phyloP scores from a whole-genome alignment of 2,888 invertebrate species.

The Drosophila anomalipes region DNA sequence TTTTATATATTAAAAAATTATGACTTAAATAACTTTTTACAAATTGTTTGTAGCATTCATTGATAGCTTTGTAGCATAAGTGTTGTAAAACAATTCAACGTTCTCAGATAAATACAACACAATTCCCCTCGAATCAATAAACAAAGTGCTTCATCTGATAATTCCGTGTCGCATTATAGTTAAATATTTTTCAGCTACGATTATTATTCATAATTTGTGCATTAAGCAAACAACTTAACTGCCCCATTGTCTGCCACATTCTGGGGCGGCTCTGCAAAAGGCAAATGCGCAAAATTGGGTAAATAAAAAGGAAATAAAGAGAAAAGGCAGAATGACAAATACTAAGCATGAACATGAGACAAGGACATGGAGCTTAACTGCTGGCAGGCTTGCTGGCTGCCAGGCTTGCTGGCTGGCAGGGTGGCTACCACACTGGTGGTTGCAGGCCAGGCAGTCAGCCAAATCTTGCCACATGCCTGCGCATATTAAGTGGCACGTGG shows the following conservation, averaged over 20 bases:
- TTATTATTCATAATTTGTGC: constrained; percentile 48
- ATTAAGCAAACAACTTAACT: constrained; percentile 35
- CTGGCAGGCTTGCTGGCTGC: constrained; percentile 1
- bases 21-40: background rate
- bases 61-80: background rate
- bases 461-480: constrained; percentile 74
- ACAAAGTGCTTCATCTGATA: constrained; percentile 20
- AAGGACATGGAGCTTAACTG: constrained; percentile 31
- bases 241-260: constrained; percentile 27
- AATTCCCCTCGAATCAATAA: constrained; percentile 23
- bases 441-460: constrained; percentile 47
- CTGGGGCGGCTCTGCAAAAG: constrained; percentile 32
- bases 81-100: background rate
- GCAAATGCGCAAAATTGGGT: constrained; percentile 57
- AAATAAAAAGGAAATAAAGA: constrained; percentile 25
- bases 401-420: background rate
- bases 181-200: constrained; percentile 11
- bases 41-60: background rate
- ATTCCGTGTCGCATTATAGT: constrained; percentile 14
- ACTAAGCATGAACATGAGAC: constrained; percentile 23
- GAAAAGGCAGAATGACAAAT: constrained; percentile 39
- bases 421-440: constrained; percentile 16
- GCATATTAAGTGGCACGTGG: constrained; percentile 77
- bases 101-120: background rate
- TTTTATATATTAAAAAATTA: background rate